A percentile compares a stretch with the other conserved stretches of the same genome.
Evolutionary conservation across 1,140 invertebrate genomes (phyloP).

Genomic region (Latrodectus geometricus): DNA sequence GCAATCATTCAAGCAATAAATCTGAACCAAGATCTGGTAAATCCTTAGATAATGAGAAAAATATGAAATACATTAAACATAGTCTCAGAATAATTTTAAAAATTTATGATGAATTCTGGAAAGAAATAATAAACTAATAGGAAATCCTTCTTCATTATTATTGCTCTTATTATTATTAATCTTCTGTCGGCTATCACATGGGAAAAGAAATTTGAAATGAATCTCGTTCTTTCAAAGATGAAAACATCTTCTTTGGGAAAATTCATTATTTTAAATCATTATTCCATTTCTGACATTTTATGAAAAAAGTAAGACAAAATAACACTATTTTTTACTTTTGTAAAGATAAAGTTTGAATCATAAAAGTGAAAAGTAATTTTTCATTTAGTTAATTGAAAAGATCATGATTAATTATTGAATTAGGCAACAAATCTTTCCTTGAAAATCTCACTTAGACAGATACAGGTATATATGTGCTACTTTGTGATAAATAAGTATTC

Average conservation of each 20-base stretch:
- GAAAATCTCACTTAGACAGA: too few species aligned
- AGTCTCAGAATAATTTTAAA: neutral
- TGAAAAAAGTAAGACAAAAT: too few species aligned
- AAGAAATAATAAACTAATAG: neutral
- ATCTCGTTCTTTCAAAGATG: neutral
- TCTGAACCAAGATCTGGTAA: neutral
- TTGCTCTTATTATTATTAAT: conserved; percentile 21
- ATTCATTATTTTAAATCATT: conserved; percentile 37
- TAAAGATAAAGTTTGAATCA: too few species aligned
- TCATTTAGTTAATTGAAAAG: too few species aligned
- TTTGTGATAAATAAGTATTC: too few species aligned
- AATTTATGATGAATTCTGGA: neutral
- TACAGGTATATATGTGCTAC: too few species aligned
- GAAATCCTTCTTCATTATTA: conserved; percentile 24
- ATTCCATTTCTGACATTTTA: conserved; percentile 12
- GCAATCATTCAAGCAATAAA: neutral
- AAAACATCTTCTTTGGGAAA: neutral
- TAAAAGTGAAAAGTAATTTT: too few species aligned
- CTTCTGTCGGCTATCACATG: neutral
- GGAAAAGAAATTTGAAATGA: neutral
- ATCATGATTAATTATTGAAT: too few species aligned
- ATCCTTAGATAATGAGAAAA: conserved; percentile 28
- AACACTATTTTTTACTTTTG: too few species aligned
- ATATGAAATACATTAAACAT: conserved; percentile 6
- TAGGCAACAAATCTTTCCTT: too few species aligned